phyloP scores from a whole-genome alignment of 2,113 vertebrate species.

The Nesospiza acunhae region DNA sequence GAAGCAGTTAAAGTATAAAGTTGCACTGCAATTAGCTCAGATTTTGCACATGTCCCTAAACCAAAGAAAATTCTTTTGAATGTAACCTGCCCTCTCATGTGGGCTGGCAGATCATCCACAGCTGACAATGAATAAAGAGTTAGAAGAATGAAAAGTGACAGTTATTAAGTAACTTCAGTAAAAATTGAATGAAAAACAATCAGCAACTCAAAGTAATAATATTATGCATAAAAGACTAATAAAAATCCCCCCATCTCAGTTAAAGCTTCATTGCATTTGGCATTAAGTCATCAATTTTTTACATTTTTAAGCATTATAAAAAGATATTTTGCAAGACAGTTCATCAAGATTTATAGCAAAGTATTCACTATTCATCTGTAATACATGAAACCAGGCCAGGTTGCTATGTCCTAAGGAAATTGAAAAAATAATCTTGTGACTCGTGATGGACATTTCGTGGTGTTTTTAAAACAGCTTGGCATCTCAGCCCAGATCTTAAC shows the following conservation, averaged over 20 bases:
- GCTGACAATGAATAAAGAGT: slow-evolving; percentile 30
- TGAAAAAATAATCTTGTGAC: slow-evolving; percentile 2
- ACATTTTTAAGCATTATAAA: neutral
- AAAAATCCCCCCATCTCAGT: neutral
- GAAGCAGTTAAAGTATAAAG: slow-evolving; percentile 39
- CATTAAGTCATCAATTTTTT: neutral
- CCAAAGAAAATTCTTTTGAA: slow-evolving; percentile 30
- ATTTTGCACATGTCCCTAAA: slow-evolving; percentile 35
- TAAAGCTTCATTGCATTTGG: neutral
- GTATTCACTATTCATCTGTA: neutral
- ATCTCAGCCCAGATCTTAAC: neutral
- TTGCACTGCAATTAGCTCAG: slow-evolving; percentile 50
- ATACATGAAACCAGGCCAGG: neutral
- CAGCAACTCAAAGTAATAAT: neutral
- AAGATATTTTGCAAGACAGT: neutral
- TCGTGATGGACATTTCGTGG: neutral
- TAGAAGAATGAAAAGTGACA: slow-evolving; percentile 30
- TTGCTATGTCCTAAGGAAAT: slow-evolving; percentile 18
- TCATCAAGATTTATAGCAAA: slow-evolving; percentile 10
- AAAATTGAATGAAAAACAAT: neutral
- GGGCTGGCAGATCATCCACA: slow-evolving; percentile 21
- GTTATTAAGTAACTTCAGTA: slow-evolving; percentile 29
- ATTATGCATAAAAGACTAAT: neutral
- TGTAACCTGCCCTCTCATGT: slow-evolving; percentile 53
- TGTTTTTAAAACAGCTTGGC: slow-evolving; percentile 28